These are phyloP conservation scores for Lithobates sylvaticus DNA, from an alignment of 2,797 vertebrate species.

Conservation along the genomic window DNA sequence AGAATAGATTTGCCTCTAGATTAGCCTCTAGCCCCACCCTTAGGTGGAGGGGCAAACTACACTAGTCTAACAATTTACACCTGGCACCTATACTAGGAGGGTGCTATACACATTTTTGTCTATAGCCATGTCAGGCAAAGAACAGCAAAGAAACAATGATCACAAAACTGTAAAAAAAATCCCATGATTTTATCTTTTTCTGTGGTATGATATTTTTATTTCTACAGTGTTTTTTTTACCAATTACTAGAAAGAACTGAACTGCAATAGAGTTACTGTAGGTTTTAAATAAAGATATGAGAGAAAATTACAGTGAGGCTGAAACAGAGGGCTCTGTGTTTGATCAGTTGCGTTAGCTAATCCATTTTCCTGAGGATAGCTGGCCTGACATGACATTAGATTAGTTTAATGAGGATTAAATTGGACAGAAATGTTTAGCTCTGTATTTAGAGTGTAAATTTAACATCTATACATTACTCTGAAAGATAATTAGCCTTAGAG, in stretches of 20 bases:
- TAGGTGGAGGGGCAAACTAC: too few species aligned
- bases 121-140: too few species aligned
- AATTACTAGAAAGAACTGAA: background rate
- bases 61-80: too few species aligned
- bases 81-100: too few species aligned
- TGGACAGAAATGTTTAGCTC: slow-evolving; percentile 71
- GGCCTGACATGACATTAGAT: slow-evolving; percentile 76
- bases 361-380: slow-evolving; percentile 73
- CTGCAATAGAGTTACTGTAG: background rate
- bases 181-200: background rate
- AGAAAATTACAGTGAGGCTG: background rate
- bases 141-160: too few species aligned
- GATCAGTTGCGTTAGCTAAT: slow-evolving; percentile 76
- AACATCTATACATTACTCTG: slow-evolving; percentile 43
- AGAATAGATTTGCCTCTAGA: too few species aligned
- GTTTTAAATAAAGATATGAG: slow-evolving; percentile 14
- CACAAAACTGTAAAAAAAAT: background rate
- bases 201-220: background rate
- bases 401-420: slow-evolving; percentile 76
- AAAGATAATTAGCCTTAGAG: slow-evolving; percentile 1
- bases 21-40: too few species aligned
- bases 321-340: slow-evolving; percentile 66
- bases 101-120: too few species aligned
- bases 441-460: slow-evolving; percentile 69
- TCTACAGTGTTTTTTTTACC: background rate